Conservation (phyloP, 1,140 invertebrate genomes). For the Anastatus disparis region DNA sequence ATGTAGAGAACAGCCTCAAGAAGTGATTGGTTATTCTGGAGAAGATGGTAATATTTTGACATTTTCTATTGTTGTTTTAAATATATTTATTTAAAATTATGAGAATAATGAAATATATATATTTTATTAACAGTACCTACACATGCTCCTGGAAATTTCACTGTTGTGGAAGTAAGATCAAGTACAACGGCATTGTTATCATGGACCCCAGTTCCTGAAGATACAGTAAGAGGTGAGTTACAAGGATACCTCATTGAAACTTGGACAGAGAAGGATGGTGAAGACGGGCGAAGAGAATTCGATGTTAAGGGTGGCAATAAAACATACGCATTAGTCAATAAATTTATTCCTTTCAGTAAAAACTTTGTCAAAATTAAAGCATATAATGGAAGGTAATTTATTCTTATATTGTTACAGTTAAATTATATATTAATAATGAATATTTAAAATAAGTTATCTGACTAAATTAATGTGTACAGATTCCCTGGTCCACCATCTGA, state of each 20-base stretch:
- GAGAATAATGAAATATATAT: too few species aligned
- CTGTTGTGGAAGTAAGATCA: slow-evolving; percentile 76
- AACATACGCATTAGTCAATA: slow-evolving; percentile 79
- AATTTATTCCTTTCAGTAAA: slow-evolving; percentile 88
- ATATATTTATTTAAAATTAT: too few species aligned
- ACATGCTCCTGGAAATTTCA: slow-evolving; percentile 87
- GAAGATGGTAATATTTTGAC: slow-evolving; percentile 81
- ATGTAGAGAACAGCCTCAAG: slow-evolving; percentile 82
- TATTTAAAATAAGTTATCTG: background rate
- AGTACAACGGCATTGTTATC: slow-evolving; percentile 82
- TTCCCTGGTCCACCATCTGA: slow-evolving; percentile 92
- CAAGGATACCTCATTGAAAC: slow-evolving; percentile 96
- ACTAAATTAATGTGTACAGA: slow-evolving; percentile 43
- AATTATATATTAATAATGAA: too few species aligned
- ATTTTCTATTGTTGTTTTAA: too few species aligned
- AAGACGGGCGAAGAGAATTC: slow-evolving; percentile 81
- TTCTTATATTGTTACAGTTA: too few species aligned
- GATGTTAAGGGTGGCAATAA: slow-evolving; percentile 79
- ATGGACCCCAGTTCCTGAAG: slow-evolving; percentile 82
- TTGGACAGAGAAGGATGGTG: slow-evolving; percentile 86
- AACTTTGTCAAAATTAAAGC: slow-evolving; percentile 91
- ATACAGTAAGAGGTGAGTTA: slow-evolving; percentile 89
- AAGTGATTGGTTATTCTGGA: slow-evolving; percentile 92
- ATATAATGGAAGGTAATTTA: slow-evolving; percentile 80
- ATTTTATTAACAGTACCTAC: slow-evolving; percentile 72